These are phyloP conservation scores for Chamaea fasciata DNA, from an alignment of 2,113 vertebrate species.

Conservation along the genomic window DNA sequence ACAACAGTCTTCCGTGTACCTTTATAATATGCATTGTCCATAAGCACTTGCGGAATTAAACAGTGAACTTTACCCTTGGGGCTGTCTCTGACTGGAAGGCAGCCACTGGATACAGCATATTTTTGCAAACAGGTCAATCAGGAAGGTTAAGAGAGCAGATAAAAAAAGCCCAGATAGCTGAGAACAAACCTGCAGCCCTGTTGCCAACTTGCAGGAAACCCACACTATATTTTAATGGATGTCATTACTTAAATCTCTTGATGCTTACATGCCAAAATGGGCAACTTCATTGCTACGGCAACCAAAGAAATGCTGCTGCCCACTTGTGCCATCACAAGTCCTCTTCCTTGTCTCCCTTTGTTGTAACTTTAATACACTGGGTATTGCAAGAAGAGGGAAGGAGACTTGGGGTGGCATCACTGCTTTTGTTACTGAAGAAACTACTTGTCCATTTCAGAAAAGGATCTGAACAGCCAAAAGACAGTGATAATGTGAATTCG, in stretches of 20 bases:
- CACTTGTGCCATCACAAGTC: not conserved
- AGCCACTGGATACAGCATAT: not conserved
- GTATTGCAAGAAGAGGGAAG: not conserved
- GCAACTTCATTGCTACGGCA: not conserved
- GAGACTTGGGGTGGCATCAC: not conserved
- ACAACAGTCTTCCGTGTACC: not conserved
- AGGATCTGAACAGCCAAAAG: not conserved
- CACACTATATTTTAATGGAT: not conserved
- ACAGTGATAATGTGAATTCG: not conserved
- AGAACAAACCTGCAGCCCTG: not conserved
- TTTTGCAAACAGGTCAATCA: constrained; percentile 29
- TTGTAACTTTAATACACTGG: not conserved
- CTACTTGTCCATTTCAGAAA: not conserved
- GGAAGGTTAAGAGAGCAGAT: constrained; percentile 16
- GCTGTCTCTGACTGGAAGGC: not conserved
- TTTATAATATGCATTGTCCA: not conserved
- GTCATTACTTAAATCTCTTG: not conserved
- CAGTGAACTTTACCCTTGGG: not conserved
- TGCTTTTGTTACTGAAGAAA: constrained; percentile 5
- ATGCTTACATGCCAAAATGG: not conserved
- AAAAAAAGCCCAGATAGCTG: not conserved
- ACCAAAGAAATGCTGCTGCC: not conserved
- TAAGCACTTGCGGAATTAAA: constrained; percentile 5
- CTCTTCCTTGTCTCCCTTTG: not conserved
- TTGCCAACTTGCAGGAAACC: not conserved